phyloP scores from a whole-genome alignment of 92 coral and sea anemone genomes.

The Micromussa lordhowensis region DNA sequence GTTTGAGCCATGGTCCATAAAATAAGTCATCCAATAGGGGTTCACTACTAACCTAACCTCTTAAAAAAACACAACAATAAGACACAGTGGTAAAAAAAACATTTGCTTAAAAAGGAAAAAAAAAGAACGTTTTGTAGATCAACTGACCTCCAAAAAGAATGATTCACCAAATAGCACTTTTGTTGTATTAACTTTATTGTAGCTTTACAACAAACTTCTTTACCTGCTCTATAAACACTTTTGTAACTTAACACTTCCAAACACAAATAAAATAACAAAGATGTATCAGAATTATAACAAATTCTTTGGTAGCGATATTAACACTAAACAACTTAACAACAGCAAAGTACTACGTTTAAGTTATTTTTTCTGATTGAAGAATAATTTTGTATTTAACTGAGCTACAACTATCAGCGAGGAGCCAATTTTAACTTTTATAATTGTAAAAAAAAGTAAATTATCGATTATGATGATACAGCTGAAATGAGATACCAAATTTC shows the following conservation, averaged over 20 bases:
- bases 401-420: neutral
- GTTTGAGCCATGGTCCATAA: too few species aligned
- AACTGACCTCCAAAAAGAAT: neutral
- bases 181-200: neutral
- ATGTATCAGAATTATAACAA: neutral
- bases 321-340: constrained; percentile 1
- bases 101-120: neutral
- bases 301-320: neutral
- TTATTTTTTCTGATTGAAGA: neutral
- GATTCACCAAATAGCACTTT: neutral
- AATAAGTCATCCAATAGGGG: too few species aligned
- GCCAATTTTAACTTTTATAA: neutral
- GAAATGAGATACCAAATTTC: neutral
- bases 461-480: neutral
- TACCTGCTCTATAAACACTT: neutral
- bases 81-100: neutral
- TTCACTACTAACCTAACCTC: too few species aligned
- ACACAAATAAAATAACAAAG: neutral
- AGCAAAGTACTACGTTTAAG: neutral
- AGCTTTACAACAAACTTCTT: neutral
- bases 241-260: neutral
- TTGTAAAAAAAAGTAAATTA: neutral
- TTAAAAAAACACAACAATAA: too few species aligned
- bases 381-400: neutral
- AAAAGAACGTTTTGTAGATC: neutral